Base-by-base conservation (phyloP, 2,113 vertebrate genomes). In the Ochotona curzoniae region DNA sequence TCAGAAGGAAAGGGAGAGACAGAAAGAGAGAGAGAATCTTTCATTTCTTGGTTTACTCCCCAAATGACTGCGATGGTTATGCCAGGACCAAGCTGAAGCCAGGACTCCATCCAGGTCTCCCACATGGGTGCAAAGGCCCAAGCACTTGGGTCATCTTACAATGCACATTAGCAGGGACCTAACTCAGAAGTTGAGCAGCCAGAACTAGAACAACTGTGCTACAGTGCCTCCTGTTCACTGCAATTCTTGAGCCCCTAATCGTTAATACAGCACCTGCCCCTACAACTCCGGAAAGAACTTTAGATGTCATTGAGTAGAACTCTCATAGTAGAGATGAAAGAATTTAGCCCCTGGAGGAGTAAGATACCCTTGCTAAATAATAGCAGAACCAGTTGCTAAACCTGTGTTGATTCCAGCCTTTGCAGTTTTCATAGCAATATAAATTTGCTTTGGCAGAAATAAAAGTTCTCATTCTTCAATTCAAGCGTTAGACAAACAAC, bases 371-470 rank as follows among this genome's bases (percentile, higher is more conserved):
- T 61, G 3, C 32, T 96, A 32, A 61, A 35, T 76, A 71, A 92
- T 54, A 8, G 51, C 57, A 64, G 26, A 82, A 51, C 25, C 73
- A 84, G 94, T 51, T 83, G 26, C 44, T 93, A 85, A 92, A 87
- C 8, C 69, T 82, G 79, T 44, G 54, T 80, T 91, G 78, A 57
- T 25, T 91, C 61, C 71, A 95, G 74, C 47, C 17, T 86, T 44
- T 86, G 47, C 17, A 70, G 12, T 67, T 94, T 95, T 83, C 82
- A 96, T 12, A 87, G 30, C 51, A 85, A 51, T 70, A 9, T 54
- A 78, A 57, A 35, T 92, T 91, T 93, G 30, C 66, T 94, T 87
- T 95, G 30, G 26, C 87, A 35, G 79, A 96, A 90, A 80, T 63
- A 57, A 61, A 89, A 91, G 35, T 83, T 93, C 93, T 93, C 60